Evolutionary conservation across 2,888 invertebrate species (phyloP).

Genomic region (Formica aserva): DNA sequence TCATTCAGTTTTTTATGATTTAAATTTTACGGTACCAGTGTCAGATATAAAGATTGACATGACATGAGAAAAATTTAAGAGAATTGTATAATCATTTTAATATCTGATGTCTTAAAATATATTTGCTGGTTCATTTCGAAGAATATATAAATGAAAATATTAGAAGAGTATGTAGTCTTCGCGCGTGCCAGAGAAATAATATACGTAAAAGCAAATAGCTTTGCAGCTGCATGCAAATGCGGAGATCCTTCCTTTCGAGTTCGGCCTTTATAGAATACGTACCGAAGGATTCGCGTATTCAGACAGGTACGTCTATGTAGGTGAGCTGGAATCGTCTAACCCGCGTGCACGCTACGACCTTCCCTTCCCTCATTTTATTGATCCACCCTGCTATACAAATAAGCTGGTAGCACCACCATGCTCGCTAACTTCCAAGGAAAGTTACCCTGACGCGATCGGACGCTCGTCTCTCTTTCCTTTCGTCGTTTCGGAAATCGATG

Average conservation of each 20-base stretch:
- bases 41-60: not conserved
- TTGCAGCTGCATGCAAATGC: slow-evolving; percentile 22
- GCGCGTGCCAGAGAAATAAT: slow-evolving; percentile 16
- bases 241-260: slow-evolving; percentile 56
- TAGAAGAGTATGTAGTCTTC: not conserved
- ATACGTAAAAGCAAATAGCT: slow-evolving; percentile 24
- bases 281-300: slow-evolving; percentile 74
- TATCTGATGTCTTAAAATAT: not conserved
- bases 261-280: slow-evolving; percentile 66
- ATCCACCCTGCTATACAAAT: slow-evolving; percentile 84
- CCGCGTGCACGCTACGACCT: slow-evolving; percentile 82
- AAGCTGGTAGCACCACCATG: slow-evolving; percentile 78
- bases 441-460: slow-evolving; percentile 64
- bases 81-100: not conserved
- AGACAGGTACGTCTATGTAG: slow-evolving; percentile 73
- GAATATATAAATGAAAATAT: slow-evolving; percentile 2
- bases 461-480: slow-evolving; percentile 4
- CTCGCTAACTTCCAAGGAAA: slow-evolving; percentile 77
- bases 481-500: slow-evolving; percentile 39
- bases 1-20: not conserved
- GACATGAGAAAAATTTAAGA: not conserved
- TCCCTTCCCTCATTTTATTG: slow-evolving; percentile 84
- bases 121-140: not conserved
- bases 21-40: not conserved
- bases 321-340: slow-evolving; percentile 80